Conservation (phyloP, 2,797 vertebrate species). For the Selene dorsalis region DNA sequence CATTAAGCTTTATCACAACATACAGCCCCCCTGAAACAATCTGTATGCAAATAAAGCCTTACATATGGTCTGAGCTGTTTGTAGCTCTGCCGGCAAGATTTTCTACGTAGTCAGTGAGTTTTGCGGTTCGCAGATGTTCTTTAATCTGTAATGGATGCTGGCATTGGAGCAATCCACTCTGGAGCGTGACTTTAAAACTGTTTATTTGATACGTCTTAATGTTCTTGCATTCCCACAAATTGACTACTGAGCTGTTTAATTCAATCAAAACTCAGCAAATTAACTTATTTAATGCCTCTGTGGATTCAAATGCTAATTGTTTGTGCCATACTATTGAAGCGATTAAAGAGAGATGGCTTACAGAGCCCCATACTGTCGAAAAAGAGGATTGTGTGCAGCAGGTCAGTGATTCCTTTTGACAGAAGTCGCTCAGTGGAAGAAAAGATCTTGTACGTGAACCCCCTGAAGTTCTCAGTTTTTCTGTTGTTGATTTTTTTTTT, state of each 20-base stretch:
- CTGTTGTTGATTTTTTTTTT: constrained; percentile 19
- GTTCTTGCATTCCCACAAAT: constrained; percentile 80
- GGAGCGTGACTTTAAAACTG: constrained; percentile 79
- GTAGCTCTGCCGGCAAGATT: constrained; percentile 80
- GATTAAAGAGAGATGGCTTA: constrained; percentile 55
- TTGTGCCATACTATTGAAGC: constrained; percentile 61
- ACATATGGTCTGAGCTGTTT: constrained; percentile 78
- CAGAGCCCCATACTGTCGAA: constrained; percentile 37
- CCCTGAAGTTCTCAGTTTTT: constrained; percentile 15
- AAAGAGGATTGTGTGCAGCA: constrained; percentile 43
- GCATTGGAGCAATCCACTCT: constrained; percentile 78
- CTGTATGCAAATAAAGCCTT: constrained; percentile 82
- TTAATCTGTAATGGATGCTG: constrained; percentile 83
- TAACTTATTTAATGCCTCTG: constrained; percentile 76
- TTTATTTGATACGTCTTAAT: constrained; percentile 83
- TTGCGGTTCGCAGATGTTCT: constrained; percentile 81
- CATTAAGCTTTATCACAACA: constrained; percentile 82
- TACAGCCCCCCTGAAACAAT: constrained; percentile 81
- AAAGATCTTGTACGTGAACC: not conserved
- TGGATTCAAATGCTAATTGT: constrained; percentile 76
- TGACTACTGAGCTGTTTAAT: constrained; percentile 82
- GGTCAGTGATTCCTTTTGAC: constrained; percentile 62
- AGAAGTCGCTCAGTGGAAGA: constrained; percentile 27
- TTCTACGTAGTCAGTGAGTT: constrained; percentile 79
- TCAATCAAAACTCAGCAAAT: constrained; percentile 82